Percentiles rank a stretch among this genome's conserved stretches.
Evolutionary conservation across 2,888 invertebrate species (phyloP).

Genomic region (Ceratothoa steindachneri): DNA sequence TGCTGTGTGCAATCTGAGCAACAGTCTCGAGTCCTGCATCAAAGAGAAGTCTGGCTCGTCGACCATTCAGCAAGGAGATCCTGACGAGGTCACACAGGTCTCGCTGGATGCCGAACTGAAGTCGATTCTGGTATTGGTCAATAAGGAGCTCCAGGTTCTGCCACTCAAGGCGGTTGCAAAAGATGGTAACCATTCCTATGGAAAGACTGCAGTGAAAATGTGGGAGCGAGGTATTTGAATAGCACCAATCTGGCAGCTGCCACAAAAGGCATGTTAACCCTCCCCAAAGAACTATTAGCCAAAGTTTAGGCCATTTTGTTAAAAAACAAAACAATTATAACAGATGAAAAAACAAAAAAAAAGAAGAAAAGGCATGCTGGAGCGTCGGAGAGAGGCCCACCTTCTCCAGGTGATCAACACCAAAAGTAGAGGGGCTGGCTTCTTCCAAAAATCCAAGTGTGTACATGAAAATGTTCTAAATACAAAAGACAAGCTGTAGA

Average conservation of each 20-base stretch:
- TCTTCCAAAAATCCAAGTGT: too few species aligned
- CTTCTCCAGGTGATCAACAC: too few species aligned
- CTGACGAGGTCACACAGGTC: conserved; percentile 88
- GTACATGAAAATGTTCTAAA: too few species aligned
- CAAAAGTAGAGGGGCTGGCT: too few species aligned
- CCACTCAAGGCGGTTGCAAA: conserved; percentile 90
- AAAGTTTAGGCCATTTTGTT: too few species aligned
- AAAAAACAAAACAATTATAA: too few species aligned
- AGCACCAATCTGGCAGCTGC: too few species aligned
- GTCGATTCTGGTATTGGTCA: conserved; percentile 85
- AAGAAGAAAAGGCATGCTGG: too few species aligned
- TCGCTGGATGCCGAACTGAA: conserved; percentile 88
- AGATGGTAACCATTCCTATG: conserved; percentile 91
- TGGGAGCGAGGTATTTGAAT: background rate
- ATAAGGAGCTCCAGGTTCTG: conserved; percentile 80
- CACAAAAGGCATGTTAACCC: background rate
- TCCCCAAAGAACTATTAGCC: background rate
- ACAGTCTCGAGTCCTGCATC: conserved; percentile 74
- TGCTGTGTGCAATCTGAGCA: conserved; percentile 71
- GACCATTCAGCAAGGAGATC: conserved; percentile 74
- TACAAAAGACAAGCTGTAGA: too few species aligned
- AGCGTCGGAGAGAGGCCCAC: too few species aligned
- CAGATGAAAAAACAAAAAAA: too few species aligned
- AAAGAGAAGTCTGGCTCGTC: conserved; percentile 76
- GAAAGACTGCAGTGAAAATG: background rate